Conservation (phyloP, 2,797 vertebrate species). For the Lithobates sylvaticus region DNA sequence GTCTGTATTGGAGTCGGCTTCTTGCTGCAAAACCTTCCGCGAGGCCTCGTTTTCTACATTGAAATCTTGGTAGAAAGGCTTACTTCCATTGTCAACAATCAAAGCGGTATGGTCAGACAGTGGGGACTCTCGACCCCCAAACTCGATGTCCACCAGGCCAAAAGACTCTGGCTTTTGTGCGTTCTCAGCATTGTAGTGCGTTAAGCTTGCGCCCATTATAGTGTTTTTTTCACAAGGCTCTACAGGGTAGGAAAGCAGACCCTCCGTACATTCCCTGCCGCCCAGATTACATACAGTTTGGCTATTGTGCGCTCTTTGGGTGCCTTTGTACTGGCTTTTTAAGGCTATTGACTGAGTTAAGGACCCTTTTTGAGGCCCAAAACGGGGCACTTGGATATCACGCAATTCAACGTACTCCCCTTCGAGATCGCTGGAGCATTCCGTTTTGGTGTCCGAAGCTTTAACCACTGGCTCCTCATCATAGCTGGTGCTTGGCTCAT, state of each 20-base stretch:
- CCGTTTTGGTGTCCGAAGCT: constrained; percentile 13
- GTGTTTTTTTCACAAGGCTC: constrained; percentile 44
- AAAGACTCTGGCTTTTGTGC: constrained; percentile 15
- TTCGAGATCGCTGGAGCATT: constrained; percentile 74
- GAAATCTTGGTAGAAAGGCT: constrained; percentile 3
- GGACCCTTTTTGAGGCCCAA: constrained; percentile 81
- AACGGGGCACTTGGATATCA: constrained; percentile 75
- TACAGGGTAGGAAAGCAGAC: constrained; percentile 52
- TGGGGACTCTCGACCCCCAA: background rate
- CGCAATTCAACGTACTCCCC: constrained; percentile 85
- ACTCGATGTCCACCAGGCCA: constrained; percentile 24
- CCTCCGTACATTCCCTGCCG: constrained; percentile 66
- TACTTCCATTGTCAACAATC: background rate
- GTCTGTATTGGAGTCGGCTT: background rate
- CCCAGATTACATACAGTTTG: constrained; percentile 53
- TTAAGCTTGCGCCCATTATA: constrained; percentile 33
- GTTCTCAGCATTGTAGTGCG: background rate
- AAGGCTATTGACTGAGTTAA: constrained; percentile 76
- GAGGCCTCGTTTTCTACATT: constrained; percentile 11
- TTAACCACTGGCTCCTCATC: background rate
- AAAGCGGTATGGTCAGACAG: background rate
- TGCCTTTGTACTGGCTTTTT: constrained; percentile 71
- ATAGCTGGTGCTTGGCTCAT: background rate
- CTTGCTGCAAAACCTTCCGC: background rate
- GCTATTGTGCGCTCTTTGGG: constrained; percentile 63